These are phyloP conservation scores for Pandemis corylana DNA, from an alignment of 2,888 invertebrate genomes.

Conservation along the genomic window DNA sequence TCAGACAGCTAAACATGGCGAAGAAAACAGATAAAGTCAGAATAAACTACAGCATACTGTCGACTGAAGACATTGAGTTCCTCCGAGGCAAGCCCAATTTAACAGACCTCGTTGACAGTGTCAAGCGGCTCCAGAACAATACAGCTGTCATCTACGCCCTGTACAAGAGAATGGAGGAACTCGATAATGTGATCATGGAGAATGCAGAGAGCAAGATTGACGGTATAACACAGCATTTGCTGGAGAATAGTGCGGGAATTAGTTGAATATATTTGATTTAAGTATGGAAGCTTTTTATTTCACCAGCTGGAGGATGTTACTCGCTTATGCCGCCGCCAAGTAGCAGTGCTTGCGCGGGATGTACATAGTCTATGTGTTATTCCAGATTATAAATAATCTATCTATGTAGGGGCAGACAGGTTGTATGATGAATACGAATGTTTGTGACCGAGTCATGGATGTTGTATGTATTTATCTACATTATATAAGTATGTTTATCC, in stretches of 20 bases:
- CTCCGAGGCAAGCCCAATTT: conserved; percentile 44
- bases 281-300: conserved; percentile 7
- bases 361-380: too few relatives aligned
- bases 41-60: conserved; percentile 43
- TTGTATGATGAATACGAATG: too few relatives aligned
- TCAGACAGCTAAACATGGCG: conserved; percentile 38
- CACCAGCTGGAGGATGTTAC: neutral
- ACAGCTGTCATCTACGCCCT: conserved; percentile 28
- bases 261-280: conserved; percentile 26
- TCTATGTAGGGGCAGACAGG: too few relatives aligned
- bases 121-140: conserved; percentile 41
- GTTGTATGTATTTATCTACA: too few relatives aligned
- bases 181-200: conserved; percentile 33
- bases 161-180: conserved; percentile 23
- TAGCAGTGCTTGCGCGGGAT: too few relatives aligned
- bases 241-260: conserved; percentile 37
- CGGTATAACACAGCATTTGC: conserved; percentile 27
- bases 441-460: too few relatives aligned
- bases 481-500: too few relatives aligned
- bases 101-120: conserved; percentile 40
- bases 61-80: conserved; percentile 45
- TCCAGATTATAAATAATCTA: too few relatives aligned
- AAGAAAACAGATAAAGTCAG: conserved; percentile 31
- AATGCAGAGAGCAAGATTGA: conserved; percentile 34
- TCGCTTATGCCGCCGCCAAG: too few relatives aligned